phyloP scores from a whole-genome alignment of 2,888 invertebrate species.

The Noctua comes region DNA sequence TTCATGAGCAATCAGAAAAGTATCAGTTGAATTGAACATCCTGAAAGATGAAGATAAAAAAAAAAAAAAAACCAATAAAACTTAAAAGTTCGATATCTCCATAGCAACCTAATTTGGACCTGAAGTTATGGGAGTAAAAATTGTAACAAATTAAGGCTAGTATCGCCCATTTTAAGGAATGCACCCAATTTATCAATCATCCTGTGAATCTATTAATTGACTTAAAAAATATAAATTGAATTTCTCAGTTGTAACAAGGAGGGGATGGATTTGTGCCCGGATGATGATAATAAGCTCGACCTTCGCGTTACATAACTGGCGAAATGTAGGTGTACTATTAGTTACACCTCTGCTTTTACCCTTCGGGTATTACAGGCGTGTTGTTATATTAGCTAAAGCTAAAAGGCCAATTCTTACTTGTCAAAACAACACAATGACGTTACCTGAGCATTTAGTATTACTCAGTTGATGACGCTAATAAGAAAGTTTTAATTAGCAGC shows the following conservation, averaged over 20 bases:
- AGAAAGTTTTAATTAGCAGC: constrained; percentile 44
- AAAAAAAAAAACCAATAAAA: no score
- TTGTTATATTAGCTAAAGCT: background rate
- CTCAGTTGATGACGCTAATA: constrained; percentile 28
- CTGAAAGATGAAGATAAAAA: no score
- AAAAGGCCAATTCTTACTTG: background rate
- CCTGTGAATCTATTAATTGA: no score
- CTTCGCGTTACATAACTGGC: background rate
- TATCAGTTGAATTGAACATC: no score
- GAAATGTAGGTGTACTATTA: background rate
- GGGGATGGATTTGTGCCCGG: no score
- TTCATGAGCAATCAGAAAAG: background rate
- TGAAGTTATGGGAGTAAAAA: background rate
- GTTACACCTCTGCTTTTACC: no score
- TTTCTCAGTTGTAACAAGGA: background rate
- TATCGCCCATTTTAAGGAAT: background rate
- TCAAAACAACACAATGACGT: background rate
- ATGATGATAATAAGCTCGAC: background rate
- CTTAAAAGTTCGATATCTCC: background rate
- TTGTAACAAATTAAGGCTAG: background rate
- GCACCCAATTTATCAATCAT: no score
- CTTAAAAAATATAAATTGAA: no score
- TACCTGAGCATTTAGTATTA: constrained; percentile 15
- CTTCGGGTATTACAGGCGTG: background rate
- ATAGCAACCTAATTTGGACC: background rate